Evolutionary conservation across 1,140 invertebrate genomes (phyloP), one percentile per base, ranked within the genome.

Genomic region (Caenorhabditis briggsae): DNA sequence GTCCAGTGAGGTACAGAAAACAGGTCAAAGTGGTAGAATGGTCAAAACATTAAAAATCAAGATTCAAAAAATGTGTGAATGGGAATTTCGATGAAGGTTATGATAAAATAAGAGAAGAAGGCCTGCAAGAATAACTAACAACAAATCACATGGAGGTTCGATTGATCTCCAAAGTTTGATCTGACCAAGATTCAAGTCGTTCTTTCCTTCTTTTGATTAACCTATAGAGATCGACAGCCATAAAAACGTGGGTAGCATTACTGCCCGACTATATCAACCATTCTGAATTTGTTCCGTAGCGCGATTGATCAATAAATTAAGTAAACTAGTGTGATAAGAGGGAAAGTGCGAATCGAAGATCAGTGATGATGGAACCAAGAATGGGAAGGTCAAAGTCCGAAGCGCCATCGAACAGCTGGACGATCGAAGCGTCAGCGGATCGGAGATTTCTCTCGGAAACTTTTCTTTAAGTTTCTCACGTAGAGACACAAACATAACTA

Each of bases 161-260:
- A 78, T 9, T 78, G 70, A 78, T 50, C 70, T 78, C 11, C 53
- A n/a, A 50, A 53, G 70, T 78, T 78, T 78, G 70, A 78, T 78
- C 46, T 78, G 12, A 33, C 3, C 33, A 23, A 50, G 43, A 78
- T 20, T 46, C 46, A 50, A 78, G 50, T 46, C 43, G 70, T 78
- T 78, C 70, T n/a, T 33, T 6, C 14, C 11, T 33, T 33, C 33
- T 33, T 33, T 33, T 33, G 33, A 33, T 33, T 33, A 33, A 33
- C 33, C 33, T 33, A 33, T 33, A 33, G n/a, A 48, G 70, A 53
- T 50, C 64, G 23, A 46, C 14, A 46, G 12, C 12, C 14, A 70
- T 70, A 70, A 70, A 70, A 70, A 70, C 64, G 64, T 70, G 64
- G 64, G 33, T 18, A 46, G 64, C 23, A 46, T 50, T 50, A 53